These are phyloP conservation scores for Chionoecetes opilio DNA, from an alignment of 1,140 invertebrate genomes.

Conservation along the genomic window DNA sequence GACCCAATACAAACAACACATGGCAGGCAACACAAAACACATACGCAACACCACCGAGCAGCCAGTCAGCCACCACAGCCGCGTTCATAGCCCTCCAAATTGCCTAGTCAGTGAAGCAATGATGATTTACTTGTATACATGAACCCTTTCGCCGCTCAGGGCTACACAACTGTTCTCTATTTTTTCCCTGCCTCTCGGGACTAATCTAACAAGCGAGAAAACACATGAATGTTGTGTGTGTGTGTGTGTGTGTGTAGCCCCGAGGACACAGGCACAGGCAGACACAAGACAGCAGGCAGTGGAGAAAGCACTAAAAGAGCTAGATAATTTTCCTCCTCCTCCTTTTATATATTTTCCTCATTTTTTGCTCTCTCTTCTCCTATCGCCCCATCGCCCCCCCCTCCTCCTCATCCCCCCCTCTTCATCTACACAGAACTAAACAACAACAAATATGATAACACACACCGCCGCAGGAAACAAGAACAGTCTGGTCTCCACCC, in stretches of 20 bases:
- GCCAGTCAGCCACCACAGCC: too few species aligned
- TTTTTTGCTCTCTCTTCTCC: neutral
- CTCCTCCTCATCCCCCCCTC: neutral
- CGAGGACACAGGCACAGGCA: constrained; percentile 24
- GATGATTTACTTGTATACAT: too few species aligned
- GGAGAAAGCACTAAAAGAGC: neutral
- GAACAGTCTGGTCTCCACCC: neutral
- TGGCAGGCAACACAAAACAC: too few species aligned
- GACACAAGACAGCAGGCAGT: neutral
- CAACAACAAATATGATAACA: too few species aligned
- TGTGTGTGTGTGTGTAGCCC: neutral
- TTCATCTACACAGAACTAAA: too few species aligned
- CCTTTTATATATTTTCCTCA: neutral
- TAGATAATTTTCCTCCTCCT: neutral
- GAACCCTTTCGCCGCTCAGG: neutral
- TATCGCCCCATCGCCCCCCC: neutral
- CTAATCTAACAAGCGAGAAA: neutral
- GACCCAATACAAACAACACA: too few species aligned
- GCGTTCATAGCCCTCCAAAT: too few species aligned
- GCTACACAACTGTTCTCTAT: neutral
- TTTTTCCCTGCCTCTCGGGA: neutral
- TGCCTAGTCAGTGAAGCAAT: too few species aligned
- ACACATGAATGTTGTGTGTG: neutral
- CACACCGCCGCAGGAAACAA: too few species aligned
- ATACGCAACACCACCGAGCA: too few species aligned